Conservation (phyloP, 2,888 invertebrate species). For the Allygus modestus region DNA sequence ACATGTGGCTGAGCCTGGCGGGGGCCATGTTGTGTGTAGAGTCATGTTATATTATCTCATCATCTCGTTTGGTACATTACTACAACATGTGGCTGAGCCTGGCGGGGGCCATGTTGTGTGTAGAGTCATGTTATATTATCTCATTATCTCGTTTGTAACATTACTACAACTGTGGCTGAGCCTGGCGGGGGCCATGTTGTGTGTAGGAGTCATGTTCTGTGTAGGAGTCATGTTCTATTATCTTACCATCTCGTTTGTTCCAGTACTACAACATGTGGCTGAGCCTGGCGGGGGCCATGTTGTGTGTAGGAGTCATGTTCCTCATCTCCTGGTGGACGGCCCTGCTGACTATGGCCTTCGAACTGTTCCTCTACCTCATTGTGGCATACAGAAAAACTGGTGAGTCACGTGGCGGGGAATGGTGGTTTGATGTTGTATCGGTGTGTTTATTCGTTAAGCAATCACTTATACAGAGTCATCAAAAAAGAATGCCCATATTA, state of each 20-base stretch:
- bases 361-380: constrained; percentile 92
- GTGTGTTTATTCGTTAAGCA: too few species aligned
- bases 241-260: neutral
- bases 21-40: constrained; percentile 91
- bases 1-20: constrained; percentile 94
- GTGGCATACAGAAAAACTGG: constrained; percentile 96
- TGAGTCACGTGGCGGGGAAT: too few species aligned
- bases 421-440: neutral
- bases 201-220: constrained; percentile 97
- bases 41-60: too few species aligned
- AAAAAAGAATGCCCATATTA: too few species aligned
- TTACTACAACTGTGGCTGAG: constrained; percentile 98
- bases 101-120: constrained; percentile 88
- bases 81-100: constrained; percentile 98
- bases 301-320: constrained; percentile 96
- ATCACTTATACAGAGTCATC: too few species aligned
- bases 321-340: constrained; percentile 97
- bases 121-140: constrained; percentile 99
- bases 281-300: constrained; percentile 88
- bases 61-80: constrained; percentile 77
- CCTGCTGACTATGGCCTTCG: constrained; percentile 88
- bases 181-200: constrained; percentile 88
- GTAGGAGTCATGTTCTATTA: too few species aligned
- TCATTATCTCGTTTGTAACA: constrained; percentile 73
- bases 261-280: constrained; percentile 98